Conservation (phyloP, 1,140 invertebrate genomes). For the Diuraphis noxia region DNA sequence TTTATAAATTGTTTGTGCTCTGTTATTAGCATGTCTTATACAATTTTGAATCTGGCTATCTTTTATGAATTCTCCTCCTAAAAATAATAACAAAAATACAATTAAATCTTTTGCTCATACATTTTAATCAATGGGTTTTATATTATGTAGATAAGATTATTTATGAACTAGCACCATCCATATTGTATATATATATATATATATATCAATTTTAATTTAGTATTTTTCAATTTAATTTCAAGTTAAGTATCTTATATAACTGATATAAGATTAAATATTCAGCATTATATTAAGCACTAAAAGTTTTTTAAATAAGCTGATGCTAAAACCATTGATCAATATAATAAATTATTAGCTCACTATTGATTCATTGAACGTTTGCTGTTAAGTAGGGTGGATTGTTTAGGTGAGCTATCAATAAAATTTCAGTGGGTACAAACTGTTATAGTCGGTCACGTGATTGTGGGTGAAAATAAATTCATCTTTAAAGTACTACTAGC, state of each 20-base stretch:
- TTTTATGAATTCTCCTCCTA: constrained; percentile 62
- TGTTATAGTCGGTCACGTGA: too few species aligned
- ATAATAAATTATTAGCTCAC: too few species aligned
- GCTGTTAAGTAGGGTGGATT: too few species aligned
- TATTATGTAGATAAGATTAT: background rate
- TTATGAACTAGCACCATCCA: background rate
- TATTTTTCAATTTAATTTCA: background rate
- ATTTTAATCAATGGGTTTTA: background rate
- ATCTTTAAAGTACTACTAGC: too few species aligned
- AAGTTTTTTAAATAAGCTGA: background rate
- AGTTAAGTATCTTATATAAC: background rate
- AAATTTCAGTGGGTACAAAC: too few species aligned
- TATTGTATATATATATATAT: too few species aligned
- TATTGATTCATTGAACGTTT: too few species aligned
- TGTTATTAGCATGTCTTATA: constrained; percentile 59
- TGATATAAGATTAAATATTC: background rate
- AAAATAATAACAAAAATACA: constrained; percentile 48
- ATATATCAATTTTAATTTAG: too few species aligned
- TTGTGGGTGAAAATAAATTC: too few species aligned
- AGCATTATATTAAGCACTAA: background rate
- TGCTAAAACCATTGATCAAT: too few species aligned
- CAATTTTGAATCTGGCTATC: constrained; percentile 60
- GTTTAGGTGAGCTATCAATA: too few species aligned
- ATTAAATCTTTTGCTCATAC: background rate
- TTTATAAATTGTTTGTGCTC: constrained; percentile 60